Conservation (phyloP, 2,113 vertebrate species). For the Vulpes lagopus region DNA sequence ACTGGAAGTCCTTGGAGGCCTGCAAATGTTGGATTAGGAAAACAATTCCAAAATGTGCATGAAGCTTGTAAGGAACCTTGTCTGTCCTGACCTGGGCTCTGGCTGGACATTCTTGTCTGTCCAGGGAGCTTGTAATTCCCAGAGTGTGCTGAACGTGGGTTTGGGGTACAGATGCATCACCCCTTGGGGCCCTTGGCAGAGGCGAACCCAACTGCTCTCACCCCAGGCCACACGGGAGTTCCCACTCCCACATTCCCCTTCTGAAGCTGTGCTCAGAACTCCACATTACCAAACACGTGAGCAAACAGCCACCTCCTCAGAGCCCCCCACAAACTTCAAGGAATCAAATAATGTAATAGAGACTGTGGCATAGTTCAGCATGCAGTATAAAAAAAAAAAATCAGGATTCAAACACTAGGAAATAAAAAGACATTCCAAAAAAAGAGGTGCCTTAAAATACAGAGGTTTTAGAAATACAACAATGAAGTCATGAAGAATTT, state of each 20-base stretch:
- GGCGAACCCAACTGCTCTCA: not conserved
- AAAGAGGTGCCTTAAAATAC: not conserved
- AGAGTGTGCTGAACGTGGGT: not conserved
- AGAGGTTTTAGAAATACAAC: slow-evolving; percentile 48
- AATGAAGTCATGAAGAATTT: not conserved
- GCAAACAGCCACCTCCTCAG: not conserved
- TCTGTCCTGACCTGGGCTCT: not conserved
- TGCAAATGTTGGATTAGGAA: not conserved
- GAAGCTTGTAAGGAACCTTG: not conserved
- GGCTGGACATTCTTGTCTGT: accelerated
- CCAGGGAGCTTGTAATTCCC: not conserved
- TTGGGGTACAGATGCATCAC: not conserved
- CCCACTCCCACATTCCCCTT: not conserved
- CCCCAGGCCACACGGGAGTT: not conserved
- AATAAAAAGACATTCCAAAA: not conserved
- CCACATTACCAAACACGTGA: accelerated
- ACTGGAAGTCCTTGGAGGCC: not conserved
- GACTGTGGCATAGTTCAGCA: not conserved
- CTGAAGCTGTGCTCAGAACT: not conserved
- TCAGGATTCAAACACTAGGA: not conserved
- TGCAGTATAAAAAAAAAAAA: not conserved
- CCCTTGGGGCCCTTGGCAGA: accelerated
- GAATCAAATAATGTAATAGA: not conserved
- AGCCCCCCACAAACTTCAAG: not conserved
- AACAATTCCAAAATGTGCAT: not conserved